Evolutionary conservation across 2,888 invertebrate species (phyloP), one percentile per base, ranked within the genome.

Genomic region (Nymphalis polychloros): DNA sequence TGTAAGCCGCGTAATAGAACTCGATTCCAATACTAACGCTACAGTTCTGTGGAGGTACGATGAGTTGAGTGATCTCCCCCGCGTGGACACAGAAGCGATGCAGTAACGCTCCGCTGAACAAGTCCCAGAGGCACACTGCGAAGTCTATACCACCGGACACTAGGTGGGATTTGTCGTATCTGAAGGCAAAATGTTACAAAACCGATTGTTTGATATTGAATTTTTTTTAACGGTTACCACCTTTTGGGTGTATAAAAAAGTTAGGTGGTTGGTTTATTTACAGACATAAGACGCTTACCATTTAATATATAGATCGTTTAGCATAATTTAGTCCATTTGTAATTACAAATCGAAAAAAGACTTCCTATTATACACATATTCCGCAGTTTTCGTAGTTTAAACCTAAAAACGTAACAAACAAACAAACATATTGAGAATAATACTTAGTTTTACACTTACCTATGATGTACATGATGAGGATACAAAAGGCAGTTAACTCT

Each of bases 1-100:
- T 31, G 6, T 0, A 31, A 1, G 27, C 27, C 27, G 3, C 27
- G 1, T 31, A 31, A 31, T 3, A n/a, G 5, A 50, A 19, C 16
- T 49, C 19, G 13, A 57, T n/a, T 13, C 55, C 50, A n/a, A 49
- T 48, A 93, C 95, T 93, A 86, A 96, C 96, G 84, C 96, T 97
- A 81, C 97, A 97, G 74, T 96, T 97, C 73, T 97, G 96, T 0
- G 99, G 99, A 19, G 99, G 99, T 7, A 99, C 98, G 64, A 98
- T 93, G 2, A 99, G 93, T 85, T 98, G 98, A 0, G 97, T 96
- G 17, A 99, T 97, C 91, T 99, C 98, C 0, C 99, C 99, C 0
- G 99, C 99, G 86, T 99, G 99, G 0, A 99, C 98, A 81, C 98
- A 98, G 93, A 99, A 99, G 6, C 98, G 94, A 84, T 99, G 98